These are phyloP conservation scores for Actinostola sp. DNA, from an alignment of 92 coral and sea anemone genomes.

Conservation along the genomic window DNA sequence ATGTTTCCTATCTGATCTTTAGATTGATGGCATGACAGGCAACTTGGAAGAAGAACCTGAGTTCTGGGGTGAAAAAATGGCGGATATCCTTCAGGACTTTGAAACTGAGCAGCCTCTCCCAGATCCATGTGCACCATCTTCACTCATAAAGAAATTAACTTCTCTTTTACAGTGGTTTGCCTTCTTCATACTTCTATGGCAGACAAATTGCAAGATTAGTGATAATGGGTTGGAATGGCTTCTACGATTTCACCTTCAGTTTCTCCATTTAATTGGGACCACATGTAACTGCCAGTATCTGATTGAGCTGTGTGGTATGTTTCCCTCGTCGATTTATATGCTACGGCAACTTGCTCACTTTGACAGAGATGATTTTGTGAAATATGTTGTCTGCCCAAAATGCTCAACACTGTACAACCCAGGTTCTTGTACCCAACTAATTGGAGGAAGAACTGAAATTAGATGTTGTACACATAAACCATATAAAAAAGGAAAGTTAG, in stretches of 20 bases:
- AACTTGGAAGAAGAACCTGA: slow-evolving; percentile 40
- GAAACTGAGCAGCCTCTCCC: slow-evolving; percentile 36
- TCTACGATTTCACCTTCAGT: slow-evolving; percentile 51
- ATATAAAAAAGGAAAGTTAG: slow-evolving; percentile 24
- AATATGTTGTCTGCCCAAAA: slow-evolving; percentile 55
- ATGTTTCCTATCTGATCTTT: background rate
- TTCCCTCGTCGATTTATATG: slow-evolving; percentile 53
- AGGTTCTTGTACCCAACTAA: slow-evolving; percentile 33
- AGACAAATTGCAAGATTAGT: slow-evolving; percentile 53
- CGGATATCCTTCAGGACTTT: slow-evolving; percentile 22
- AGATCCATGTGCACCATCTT: slow-evolving; percentile 36
- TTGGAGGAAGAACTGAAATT: slow-evolving; percentile 21
- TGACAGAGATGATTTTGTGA: slow-evolving; percentile 11
- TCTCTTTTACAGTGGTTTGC: slow-evolving; percentile 55
- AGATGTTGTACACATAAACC: slow-evolving; percentile 19
- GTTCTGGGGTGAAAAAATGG: slow-evolving; percentile 43
- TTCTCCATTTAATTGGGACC: slow-evolving; percentile 39
- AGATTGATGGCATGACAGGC: slow-evolving; percentile 2
- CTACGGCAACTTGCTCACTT: slow-evolving; percentile 36
- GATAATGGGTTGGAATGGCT: slow-evolving; percentile 68
- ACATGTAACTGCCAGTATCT: slow-evolving; percentile 35
- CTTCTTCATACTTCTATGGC: slow-evolving; percentile 58
- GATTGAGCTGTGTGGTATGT: slow-evolving; percentile 37
- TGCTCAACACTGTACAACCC: slow-evolving; percentile 37
- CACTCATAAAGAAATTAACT: slow-evolving; percentile 18